phyloP scores from a whole-genome alignment of 2,888 invertebrate genomes.

The Patella depressa region DNA sequence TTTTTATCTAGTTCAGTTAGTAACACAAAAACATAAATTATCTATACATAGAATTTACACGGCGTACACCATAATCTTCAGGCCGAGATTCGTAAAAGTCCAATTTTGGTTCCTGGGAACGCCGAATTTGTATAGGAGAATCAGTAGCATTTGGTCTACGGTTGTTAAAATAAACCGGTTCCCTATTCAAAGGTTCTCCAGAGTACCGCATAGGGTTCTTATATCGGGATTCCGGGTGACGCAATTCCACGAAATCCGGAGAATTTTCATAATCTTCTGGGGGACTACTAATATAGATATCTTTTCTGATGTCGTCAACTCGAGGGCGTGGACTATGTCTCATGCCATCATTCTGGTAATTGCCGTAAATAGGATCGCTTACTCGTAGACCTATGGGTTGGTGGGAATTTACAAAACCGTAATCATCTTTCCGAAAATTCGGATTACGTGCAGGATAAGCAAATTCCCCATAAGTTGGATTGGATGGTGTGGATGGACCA shows the following conservation, averaged over 20 bases:
- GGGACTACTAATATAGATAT: not conserved
- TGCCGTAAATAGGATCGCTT: constrained; percentile 30
- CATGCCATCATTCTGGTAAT: constrained; percentile 43
- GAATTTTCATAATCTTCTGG: not conserved
- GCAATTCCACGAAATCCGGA: constrained; percentile 17
- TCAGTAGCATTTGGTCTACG: constrained; percentile 16
- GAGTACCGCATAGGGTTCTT: constrained; percentile 26
- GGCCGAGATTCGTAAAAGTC: constrained; percentile 36
- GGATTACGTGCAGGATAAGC: constrained; percentile 33
- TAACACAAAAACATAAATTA: constrained; percentile 23
- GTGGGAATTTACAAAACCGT: no score
- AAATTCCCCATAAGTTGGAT: constrained; percentile 25
- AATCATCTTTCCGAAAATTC: not conserved
- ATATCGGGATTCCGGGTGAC: constrained; percentile 25
- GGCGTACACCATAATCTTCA: constrained; percentile 37
- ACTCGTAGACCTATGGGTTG: not conserved
- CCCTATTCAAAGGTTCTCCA: constrained; percentile 32
- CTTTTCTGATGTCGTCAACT: constrained; percentile 27
- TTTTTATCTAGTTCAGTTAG: no score
- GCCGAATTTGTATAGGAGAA: constrained; percentile 26
- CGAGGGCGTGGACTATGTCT: constrained; percentile 32
- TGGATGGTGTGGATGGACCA: constrained; percentile 21
- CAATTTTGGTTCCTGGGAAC: constrained; percentile 16
- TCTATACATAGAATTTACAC: constrained; percentile 52
- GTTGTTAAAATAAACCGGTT: constrained; percentile 16